phyloP scores from a whole-genome alignment of 2,888 invertebrate genomes.

The Pheosia tremula region DNA sequence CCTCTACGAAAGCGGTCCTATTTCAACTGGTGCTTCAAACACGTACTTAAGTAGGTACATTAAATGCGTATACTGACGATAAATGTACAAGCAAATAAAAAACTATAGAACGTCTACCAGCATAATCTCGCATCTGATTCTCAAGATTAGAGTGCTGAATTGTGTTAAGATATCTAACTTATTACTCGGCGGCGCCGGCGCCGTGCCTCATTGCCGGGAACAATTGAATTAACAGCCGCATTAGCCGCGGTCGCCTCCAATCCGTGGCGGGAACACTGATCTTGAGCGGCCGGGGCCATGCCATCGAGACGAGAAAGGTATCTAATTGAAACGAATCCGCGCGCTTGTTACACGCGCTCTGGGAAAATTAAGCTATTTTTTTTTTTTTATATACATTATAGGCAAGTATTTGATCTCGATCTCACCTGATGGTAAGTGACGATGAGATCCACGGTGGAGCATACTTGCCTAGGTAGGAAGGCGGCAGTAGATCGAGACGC shows the following conservation, averaged over 20 bases:
- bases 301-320: slow-evolving; percentile 9
- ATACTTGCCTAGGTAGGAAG: no score
- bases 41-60: no score
- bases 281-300: slow-evolving; percentile 19
- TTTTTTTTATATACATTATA: no score
- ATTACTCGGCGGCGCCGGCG: slow-evolving; percentile 26
- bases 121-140: slow-evolving; percentile 11
- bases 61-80: no score
- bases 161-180: slow-evolving; percentile 38
- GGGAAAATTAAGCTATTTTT: slow-evolving; percentile 33
- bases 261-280: slow-evolving; percentile 18
- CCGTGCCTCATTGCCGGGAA: slow-evolving; percentile 34
- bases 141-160: slow-evolving; percentile 21
- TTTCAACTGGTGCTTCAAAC: no score
- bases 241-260: slow-evolving; percentile 29
- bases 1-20: no score
- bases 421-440: no score
- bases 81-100: no score
- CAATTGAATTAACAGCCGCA: slow-evolving; percentile 42
- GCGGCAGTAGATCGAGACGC: no score
- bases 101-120: neutral
- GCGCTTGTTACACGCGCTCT: slow-evolving; percentile 17
- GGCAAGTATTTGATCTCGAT: no score
- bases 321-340: slow-evolving; percentile 22
- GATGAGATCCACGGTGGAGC: no score